A percentile compares a stretch with the other conserved stretches of the same genome.
These are phyloP conservation scores for Cartodere bifasciata DNA, from an alignment of 2,888 invertebrate genomes.

Conservation along the genomic window DNA sequence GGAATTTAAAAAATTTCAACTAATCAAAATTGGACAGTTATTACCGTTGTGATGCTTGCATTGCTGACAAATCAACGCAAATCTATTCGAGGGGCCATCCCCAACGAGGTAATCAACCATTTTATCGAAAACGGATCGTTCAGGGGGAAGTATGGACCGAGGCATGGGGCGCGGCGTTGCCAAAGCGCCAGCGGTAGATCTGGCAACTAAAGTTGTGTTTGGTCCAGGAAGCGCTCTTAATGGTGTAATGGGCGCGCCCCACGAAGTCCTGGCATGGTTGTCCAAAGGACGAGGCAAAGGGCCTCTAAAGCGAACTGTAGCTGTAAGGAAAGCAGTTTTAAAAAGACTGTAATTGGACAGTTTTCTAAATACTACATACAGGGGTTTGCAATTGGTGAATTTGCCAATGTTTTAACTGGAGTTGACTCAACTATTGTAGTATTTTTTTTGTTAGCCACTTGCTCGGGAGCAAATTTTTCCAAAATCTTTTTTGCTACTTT, in stretches of 20 bases:
- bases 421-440: constrained; percentile 12
- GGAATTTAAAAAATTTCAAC: not conserved
- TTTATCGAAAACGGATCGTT: constrained; percentile 73
- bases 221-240: not conserved
- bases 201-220: not conserved
- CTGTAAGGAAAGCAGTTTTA: too few species aligned
- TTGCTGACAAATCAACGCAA: constrained; percentile 84
- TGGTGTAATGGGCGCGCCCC: not conserved
- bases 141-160: constrained; percentile 57
- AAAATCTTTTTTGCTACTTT: constrained; percentile 84
- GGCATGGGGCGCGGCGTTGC: constrained; percentile 41
- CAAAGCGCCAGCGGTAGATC: not conserved
- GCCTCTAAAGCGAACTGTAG: not conserved
- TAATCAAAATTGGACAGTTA: not conserved
- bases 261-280: not conserved
- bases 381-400: constrained; percentile 8
- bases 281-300: not conserved
- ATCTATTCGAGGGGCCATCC: constrained; percentile 89
- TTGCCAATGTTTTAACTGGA: constrained; percentile 10
- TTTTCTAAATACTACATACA: too few species aligned
- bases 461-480: constrained; percentile 69
- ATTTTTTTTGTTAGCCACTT: constrained; percentile 30
- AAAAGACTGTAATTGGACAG: too few species aligned
- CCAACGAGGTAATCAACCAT: constrained; percentile 89
- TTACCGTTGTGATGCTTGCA: constrained; percentile 89